Conservation (phyloP, 2,797 vertebrate genomes). For the Diceros bicornis region DNA sequence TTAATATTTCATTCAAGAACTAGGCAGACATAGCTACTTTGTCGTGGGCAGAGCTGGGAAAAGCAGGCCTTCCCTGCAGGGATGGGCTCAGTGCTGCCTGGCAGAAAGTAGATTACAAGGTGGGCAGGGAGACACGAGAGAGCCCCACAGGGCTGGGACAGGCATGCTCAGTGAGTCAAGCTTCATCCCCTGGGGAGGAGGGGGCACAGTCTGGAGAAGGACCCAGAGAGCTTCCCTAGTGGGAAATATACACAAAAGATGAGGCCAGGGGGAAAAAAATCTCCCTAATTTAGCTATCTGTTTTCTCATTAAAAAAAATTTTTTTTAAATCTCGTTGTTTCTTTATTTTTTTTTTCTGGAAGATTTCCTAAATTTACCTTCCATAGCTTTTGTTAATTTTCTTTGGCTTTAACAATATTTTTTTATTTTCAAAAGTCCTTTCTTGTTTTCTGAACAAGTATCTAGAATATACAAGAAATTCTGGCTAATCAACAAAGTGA, state of each 20-base stretch:
- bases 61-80: not conserved
- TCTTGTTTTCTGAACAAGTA: not conserved
- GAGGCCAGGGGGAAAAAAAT: not conserved
- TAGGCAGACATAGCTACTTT: not conserved
- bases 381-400: not conserved
- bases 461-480: not conserved
- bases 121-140: not conserved
- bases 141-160: not conserved
- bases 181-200: not conserved
- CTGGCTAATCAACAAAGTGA: not conserved
- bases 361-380: not conserved
- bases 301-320: not conserved
- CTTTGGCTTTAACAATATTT: not conserved
- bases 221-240: not conserved
- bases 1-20: constrained; percentile 14
- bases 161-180: not conserved
- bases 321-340: not conserved
- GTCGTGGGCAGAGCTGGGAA: not conserved
- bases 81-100: not conserved
- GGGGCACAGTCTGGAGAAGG: not conserved
- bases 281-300: not conserved
- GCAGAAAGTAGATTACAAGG: not conserved
- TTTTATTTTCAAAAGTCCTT: not conserved
- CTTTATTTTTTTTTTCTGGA: not conserved
- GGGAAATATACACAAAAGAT: not conserved